These are phyloP conservation scores for Amblyopsis rosae DNA, from an alignment of 2,113 vertebrate species.

Conservation along the genomic window DNA sequence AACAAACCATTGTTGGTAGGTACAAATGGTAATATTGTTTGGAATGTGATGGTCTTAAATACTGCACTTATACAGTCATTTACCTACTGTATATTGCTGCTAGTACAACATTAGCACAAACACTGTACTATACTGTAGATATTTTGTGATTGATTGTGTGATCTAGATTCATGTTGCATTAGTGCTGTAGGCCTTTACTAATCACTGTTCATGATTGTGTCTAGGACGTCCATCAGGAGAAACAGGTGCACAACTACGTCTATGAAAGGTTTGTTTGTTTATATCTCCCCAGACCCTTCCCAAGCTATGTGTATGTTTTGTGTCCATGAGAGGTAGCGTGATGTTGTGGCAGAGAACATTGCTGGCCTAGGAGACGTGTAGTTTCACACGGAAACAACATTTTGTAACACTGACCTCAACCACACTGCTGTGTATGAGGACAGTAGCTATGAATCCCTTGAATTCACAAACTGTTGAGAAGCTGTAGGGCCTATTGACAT, in stretches of 20 bases:
- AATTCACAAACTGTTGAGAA: background rate
- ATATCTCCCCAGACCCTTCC: background rate
- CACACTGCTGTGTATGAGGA: background rate
- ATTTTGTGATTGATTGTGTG: background rate
- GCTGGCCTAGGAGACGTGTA: background rate
- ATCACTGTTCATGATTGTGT: slow-evolving; percentile 10
- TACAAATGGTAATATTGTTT: too few species aligned
- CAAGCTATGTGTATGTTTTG: background rate
- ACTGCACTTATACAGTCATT: too few species aligned
- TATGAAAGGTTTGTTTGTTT: slow-evolving; percentile 83
- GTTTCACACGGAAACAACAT: background rate
- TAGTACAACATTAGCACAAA: too few species aligned
- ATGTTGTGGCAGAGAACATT: too few species aligned
- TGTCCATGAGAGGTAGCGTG: background rate
- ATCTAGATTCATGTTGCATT: background rate
- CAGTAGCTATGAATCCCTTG: background rate
- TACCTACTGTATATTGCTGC: too few species aligned
- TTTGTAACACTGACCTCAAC: background rate
- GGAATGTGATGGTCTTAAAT: too few species aligned
- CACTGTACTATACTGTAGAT: background rate
- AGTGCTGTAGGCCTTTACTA: background rate
- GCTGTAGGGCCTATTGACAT: background rate
- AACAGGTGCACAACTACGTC: slow-evolving; percentile 74
- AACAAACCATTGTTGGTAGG: too few species aligned
- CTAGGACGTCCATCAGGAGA: slow-evolving; percentile 83